Evolutionary conservation across 2,797 vertebrate genomes (phyloP).

Genomic region (Poeciliopsis infans): DNA sequence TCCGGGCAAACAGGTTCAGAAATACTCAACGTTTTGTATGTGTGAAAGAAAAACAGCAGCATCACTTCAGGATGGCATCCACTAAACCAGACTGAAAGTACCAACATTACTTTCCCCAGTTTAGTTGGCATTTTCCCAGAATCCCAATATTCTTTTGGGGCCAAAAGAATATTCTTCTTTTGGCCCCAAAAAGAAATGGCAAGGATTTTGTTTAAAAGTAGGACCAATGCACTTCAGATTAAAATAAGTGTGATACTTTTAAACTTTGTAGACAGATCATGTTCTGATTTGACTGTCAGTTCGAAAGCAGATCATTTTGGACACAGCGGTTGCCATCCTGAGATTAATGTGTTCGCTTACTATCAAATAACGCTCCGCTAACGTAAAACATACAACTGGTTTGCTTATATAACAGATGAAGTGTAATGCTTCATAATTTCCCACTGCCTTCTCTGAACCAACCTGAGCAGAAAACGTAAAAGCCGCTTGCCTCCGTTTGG

Average conservation of each 20-base stretch:
- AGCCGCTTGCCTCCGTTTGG: background rate
- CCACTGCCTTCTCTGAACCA: background rate
- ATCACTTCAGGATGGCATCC: background rate
- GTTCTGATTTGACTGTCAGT: background rate
- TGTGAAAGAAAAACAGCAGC: background rate
- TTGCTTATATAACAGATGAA: background rate
- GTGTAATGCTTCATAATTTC: background rate
- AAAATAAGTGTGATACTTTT: too few relatives aligned
- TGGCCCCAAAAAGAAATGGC: too few relatives aligned
- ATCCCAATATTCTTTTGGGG: background rate
- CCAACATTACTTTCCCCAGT: background rate
- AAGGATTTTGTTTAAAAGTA: too few relatives aligned
- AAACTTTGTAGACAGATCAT: background rate
- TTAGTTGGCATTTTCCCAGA: background rate
- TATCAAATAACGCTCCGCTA: background rate
- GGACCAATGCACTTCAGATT: too few relatives aligned
- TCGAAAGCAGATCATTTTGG: background rate
- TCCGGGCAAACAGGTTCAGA: too few relatives aligned
- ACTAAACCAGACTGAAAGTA: background rate
- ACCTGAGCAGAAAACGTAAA: background rate
- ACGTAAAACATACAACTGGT: background rate
- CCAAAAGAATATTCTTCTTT: too few relatives aligned
- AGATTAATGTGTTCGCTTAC: background rate
- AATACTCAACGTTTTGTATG: too few relatives aligned
- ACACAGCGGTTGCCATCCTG: background rate